Evolutionary conservation across 2,797 vertebrate genomes (phyloP).

Genomic region (Spinus pinus): DNA sequence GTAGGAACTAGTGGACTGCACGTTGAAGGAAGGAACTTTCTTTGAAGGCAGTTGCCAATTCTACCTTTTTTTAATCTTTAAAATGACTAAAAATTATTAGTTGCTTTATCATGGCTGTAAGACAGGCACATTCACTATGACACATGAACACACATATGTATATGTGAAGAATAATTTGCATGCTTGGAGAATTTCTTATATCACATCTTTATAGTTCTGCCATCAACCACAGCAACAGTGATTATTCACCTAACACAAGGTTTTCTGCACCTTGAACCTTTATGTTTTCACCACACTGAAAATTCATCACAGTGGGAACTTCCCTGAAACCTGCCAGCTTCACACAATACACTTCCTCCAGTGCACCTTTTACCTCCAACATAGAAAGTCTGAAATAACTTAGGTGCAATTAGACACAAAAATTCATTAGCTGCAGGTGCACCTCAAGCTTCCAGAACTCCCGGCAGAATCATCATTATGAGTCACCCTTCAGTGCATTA

Average conservation of each 20-base stretch:
- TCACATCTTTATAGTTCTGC: not conserved
- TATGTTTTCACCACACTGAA: not conserved
- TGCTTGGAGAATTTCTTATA: not conserved
- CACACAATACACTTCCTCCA: not conserved
- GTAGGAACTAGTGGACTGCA: not conserved
- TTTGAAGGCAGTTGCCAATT: not conserved
- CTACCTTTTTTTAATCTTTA: not conserved
- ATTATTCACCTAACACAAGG: not conserved
- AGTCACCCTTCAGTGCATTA: slow-evolving; percentile 38
- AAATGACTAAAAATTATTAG: not conserved
- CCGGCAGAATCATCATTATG: not conserved
- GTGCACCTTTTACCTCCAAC: not conserved
- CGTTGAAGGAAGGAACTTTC: not conserved
- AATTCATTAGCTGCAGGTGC: slow-evolving; percentile 39
- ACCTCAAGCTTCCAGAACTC: slow-evolving; percentile 15
- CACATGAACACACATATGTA: not conserved
- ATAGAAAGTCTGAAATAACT: not conserved
- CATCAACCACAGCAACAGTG: not conserved
- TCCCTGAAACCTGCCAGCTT: not conserved
- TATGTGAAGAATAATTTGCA: not conserved
- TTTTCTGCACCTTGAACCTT: not conserved
- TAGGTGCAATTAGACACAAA: slow-evolving; percentile 30
- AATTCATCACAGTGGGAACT: not conserved
- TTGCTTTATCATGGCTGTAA: not conserved
- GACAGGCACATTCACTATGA: not conserved